Evolutionary conservation across 2,113 vertebrate genomes (phyloP).

Genomic region (Actenoides hombroni): DNA sequence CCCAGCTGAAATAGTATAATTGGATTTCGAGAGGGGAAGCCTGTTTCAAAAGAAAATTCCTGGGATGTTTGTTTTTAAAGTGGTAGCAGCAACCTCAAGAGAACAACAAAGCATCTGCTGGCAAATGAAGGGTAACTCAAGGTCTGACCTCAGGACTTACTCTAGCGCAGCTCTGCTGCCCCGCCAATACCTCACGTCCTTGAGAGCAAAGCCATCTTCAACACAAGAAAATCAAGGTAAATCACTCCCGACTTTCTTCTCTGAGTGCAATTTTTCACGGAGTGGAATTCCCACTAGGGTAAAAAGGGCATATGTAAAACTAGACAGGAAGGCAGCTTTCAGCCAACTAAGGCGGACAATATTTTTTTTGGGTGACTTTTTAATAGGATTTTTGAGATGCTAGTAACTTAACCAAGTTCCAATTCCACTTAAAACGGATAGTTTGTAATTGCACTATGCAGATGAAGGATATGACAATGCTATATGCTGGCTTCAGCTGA

Average conservation of each 20-base stretch:
- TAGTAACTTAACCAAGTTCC: neutral
- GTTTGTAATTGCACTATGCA: neutral
- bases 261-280: neutral
- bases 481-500: neutral
- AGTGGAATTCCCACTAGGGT: neutral
- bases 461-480: neutral
- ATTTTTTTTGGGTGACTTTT: neutral
- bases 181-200: neutral
- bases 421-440: neutral
- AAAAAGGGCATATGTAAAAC: neutral
- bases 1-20: conserved; percentile 49
- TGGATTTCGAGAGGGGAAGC: conserved; percentile 52
- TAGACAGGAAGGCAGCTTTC: neutral
- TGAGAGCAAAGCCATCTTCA: neutral
- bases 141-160: neutral
- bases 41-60: conserved; percentile 67
- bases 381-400: neutral
- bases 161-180: neutral
- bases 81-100: conserved; percentile 3
- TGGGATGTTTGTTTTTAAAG: conserved; percentile 67
- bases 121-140: neutral
- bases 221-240: neutral
- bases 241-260: neutral
- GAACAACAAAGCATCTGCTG: neutral
- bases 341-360: neutral